Base-by-base conservation (phyloP, 92 coral and sea anemone genomes). In the Chrysogorgia sp. region DNA sequence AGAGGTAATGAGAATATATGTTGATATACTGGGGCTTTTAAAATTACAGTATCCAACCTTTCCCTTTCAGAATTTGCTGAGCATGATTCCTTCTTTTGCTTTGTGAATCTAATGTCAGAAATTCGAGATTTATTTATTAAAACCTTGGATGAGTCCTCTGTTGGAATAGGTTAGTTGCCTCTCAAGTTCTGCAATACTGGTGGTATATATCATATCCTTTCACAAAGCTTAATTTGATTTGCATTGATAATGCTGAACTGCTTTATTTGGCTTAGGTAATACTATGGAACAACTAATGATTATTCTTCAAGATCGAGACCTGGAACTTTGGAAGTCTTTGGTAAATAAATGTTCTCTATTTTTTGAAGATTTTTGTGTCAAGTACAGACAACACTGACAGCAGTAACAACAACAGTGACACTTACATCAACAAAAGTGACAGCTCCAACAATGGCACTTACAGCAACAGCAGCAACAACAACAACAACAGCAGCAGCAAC, bases 121-220 rank as follows among this genome's bases (percentile, higher is more conserved):
- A 94, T 94, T 20, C 86, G 98, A 78, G 98, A 94, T 78, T 91
- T 87, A 82, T 94, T 94, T 57, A 94, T 94, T n/a, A 94, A 94
- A 80, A 89, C 89, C 40, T 75, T 94, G 47, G 98, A 94, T 69
- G 98, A 94, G 58, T 94, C 98, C n/a, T 94, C 92, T 14, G 81
- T 89, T 74, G 98, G 98, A 24, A 94, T 94, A 71, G 98, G 98
- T 91, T 72, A 15, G 77, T 71, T 47, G 53, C 1, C 15, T 12
- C 53, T 47, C 15, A 15, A 7, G 2, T 37, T 37, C 43, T n/a
- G n/a, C n/a, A n/a, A n/a, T n/a, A n/a, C n/a, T n/a, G n/a, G n/a
- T n/a, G 10, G 40, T 2, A 30, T 1, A 25, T 26, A 25, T 45
- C 52, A 9, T 9, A 61, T 9, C 0, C 26, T 5, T 33, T 3